Conservation (phyloP, 2,113 vertebrate species). For the Petrocephalus microphthalmus region DNA sequence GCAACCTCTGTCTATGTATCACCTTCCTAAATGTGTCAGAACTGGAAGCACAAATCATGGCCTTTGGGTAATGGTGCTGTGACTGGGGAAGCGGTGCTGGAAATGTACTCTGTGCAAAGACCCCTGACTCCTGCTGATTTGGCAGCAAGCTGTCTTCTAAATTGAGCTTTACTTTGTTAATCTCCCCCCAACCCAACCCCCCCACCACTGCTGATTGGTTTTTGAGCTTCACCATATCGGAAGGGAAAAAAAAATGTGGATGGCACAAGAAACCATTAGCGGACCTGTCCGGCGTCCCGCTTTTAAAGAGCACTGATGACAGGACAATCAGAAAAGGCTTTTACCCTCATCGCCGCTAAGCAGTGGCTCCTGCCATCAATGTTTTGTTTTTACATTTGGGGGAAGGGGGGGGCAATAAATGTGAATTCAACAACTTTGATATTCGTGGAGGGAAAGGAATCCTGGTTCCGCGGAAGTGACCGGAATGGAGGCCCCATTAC, state of each 20-base stretch:
- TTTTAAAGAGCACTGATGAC: constrained; percentile 56
- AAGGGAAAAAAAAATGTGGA: background rate
- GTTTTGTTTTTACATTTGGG: constrained; percentile 38
- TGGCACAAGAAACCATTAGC: constrained; percentile 33
- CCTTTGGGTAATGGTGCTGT: background rate
- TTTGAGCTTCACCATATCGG: constrained; percentile 9
- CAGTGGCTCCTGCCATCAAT: constrained; percentile 50
- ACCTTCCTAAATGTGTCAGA: background rate
- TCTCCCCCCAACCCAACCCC: constrained; percentile 43
- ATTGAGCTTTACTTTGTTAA: constrained; percentile 50
- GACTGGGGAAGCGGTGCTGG: background rate
- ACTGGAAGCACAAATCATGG: background rate
- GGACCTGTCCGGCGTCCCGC: constrained; percentile 36
- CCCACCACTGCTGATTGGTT: constrained; percentile 31
- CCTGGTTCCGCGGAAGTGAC: background rate
- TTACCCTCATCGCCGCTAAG: constrained; percentile 60
- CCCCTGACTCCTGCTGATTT: constrained; percentile 49
- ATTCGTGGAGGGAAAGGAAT: background rate
- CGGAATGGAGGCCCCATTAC: background rate
- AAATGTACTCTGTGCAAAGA: constrained; percentile 21
- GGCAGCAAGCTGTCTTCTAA: constrained; percentile 41
- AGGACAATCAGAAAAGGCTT: constrained; percentile 69
- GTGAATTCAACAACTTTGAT: constrained; percentile 50
- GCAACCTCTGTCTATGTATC: background rate
- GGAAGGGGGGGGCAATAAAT: constrained; percentile 55